A percentile compares a stretch with the other conserved stretches of the same genome.
These are phyloP conservation scores for Rhincodon typus DNA, from an alignment of 2,797 vertebrate species.

Conservation along the genomic window DNA sequence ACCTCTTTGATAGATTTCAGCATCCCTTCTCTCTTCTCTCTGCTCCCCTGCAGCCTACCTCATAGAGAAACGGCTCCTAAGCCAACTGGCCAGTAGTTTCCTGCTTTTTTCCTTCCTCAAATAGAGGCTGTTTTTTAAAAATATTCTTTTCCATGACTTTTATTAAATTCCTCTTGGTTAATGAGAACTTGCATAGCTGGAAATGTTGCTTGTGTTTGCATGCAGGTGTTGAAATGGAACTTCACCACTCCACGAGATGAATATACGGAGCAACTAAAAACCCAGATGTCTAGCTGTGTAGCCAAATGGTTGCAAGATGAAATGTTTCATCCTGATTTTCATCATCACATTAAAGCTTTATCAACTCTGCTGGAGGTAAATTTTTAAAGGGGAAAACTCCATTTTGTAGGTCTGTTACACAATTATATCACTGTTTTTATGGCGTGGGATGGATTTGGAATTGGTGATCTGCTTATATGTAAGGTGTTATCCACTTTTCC, in stretches of 20 bases:
- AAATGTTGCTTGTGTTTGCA: neutral
- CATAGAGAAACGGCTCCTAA: too few relatives aligned
- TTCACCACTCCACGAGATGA: constrained; percentile 91
- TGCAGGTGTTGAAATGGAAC: constrained; percentile 95
- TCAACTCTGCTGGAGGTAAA: constrained; percentile 88
- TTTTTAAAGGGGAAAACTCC: neutral
- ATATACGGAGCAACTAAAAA: constrained; percentile 90
- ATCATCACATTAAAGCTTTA: constrained; percentile 89
- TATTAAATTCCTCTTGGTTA: neutral
- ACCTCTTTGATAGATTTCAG: too few relatives aligned
- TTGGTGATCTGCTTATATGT: neutral
- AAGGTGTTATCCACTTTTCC: neutral
- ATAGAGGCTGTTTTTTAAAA: neutral
- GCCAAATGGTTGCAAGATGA: constrained; percentile 93
- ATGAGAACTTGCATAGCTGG: neutral
- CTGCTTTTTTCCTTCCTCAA: too few relatives aligned
- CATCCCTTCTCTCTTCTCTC: too few relatives aligned
- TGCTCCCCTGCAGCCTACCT: too few relatives aligned
- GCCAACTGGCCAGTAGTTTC: too few relatives aligned
- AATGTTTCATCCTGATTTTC: constrained; percentile 93
- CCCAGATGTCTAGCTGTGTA: constrained; percentile 83
- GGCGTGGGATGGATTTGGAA: neutral
- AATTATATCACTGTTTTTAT: neutral
- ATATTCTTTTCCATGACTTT: neutral
- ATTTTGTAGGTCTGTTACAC: neutral